Evolutionary conservation across 2,797 vertebrate genomes (phyloP).

Genomic region (Malurus splendens): DNA sequence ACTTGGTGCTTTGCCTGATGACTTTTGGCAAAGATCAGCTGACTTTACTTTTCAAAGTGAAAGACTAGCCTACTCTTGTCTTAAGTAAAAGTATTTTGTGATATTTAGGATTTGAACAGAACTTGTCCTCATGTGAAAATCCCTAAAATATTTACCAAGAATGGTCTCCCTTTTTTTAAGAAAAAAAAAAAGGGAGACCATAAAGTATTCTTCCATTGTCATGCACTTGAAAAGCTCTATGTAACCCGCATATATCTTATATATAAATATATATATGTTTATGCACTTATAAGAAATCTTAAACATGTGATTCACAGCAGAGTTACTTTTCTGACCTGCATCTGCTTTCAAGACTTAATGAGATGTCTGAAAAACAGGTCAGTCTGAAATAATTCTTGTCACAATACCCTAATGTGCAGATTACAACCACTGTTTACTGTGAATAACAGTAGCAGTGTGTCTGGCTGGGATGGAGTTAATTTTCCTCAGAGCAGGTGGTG

Average conservation of each 20-base stretch:
- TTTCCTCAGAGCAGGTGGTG: background rate
- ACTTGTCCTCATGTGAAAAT: background rate
- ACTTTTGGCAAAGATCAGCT: background rate
- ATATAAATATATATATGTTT: background rate
- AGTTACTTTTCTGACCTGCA: background rate
- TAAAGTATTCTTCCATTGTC: background rate
- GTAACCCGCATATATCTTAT: rapidly evolving
- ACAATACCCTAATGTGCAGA: background rate
- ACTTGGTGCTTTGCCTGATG: rapidly evolving
- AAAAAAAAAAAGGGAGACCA: background rate
- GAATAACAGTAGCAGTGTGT: background rate
- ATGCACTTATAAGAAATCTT: background rate
- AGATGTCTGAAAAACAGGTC: background rate
- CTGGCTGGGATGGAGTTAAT: background rate
- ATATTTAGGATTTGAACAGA: background rate
- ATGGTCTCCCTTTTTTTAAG: too few relatives aligned
- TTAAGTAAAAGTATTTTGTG: background rate
- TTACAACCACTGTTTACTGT: background rate
- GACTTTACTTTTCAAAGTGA: background rate
- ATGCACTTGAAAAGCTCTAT: background rate
- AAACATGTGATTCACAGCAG: background rate
- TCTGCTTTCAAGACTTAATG: background rate
- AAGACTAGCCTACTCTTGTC: background rate
- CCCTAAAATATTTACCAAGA: background rate
- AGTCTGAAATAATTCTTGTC: background rate